Base-by-base conservation (phyloP, 30 jellyfish, hydroid and myxozoan genomes). In the Aurelia sp. region DNA sequence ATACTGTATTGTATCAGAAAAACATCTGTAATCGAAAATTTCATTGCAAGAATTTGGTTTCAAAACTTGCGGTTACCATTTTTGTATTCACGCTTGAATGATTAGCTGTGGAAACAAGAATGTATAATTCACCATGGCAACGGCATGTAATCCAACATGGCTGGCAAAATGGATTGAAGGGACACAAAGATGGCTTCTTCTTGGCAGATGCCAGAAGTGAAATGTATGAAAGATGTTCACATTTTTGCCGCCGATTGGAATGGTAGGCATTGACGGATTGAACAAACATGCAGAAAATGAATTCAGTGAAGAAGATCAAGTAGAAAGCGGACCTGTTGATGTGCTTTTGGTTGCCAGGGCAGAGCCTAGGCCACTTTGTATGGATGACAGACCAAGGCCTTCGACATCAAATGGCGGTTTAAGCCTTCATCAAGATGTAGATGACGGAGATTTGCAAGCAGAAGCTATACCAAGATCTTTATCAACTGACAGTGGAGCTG, bases 241-340 rank as follows among this genome's bases (percentile, higher is more conserved):
- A 20, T 61, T 82, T 19, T 59, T 82, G 79, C 91, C 91, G n/a
- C 91, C 91, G 65, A 82, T 84, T 74, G 93, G 87, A 19, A 74
- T 64, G 62, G 71, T 72, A 84, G 78, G 62, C 64, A 61, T 84
- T 0, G 22, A 65, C 13, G 81, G 74, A 19, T 30, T 59, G 19
- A 63, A 22, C 13, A 76, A 76, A 44, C n/a, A 50, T 55, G 23
- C 23, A n/a, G 51, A 37, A 18, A 40, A 41, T 55, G 44, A 68
- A 30, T 62, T 73, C 47, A 84, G 30, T 40, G 93, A 72, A 4
- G 61, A 30, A 1, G 18, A 40, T n/a, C 62, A 82, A 16, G 86
- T 20, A 30, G 48, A 76, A 16, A 15, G 6, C 66, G 41, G 51
- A 20, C 27, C 12, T 22, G 66, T 23, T 33, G 86, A 76, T 59